Percentiles rank a stretch among this genome's conserved stretches.
Evolutionary conservation across 2,113 vertebrate genomes (phyloP).

Genomic region (Grallaria varia): DNA sequence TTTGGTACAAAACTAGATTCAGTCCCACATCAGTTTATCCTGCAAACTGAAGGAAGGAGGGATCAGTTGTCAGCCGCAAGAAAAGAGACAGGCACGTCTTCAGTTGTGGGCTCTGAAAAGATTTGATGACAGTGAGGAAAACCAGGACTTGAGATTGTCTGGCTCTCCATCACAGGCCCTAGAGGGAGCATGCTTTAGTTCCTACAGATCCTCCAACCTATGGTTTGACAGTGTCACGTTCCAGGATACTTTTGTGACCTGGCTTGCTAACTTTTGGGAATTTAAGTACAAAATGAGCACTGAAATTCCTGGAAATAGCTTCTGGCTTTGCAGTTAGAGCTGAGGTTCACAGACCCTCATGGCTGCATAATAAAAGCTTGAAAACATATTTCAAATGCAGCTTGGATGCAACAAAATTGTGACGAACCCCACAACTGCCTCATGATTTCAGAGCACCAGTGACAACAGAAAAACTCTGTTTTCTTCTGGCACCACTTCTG

Average conservation of each 20-base stretch:
- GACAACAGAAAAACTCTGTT: background rate
- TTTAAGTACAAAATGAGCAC: background rate
- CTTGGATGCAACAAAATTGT: background rate
- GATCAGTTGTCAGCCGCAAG: background rate
- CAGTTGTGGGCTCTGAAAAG: background rate
- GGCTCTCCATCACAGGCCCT: background rate
- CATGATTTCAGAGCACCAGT: background rate
- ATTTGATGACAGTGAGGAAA: conserved; percentile 13
- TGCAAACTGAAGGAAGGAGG: background rate
- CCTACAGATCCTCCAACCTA: background rate
- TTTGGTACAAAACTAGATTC: background rate
- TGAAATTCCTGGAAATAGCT: conserved; percentile 21
- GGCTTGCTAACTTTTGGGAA: background rate
- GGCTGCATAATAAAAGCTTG: background rate
- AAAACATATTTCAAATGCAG: background rate
- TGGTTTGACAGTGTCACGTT: background rate
- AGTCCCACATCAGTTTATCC: background rate
- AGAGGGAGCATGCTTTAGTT: background rate
- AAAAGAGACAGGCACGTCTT: background rate
- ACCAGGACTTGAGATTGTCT: background rate
- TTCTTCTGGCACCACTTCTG: background rate
- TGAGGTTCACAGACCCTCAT: background rate
- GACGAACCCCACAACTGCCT: background rate
- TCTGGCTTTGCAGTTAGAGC: conserved; percentile 10
- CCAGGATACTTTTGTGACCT: background rate